These are phyloP conservation scores for Podarcis raffonei DNA, from an alignment of 2,113 vertebrate genomes.

Conservation along the genomic window DNA sequence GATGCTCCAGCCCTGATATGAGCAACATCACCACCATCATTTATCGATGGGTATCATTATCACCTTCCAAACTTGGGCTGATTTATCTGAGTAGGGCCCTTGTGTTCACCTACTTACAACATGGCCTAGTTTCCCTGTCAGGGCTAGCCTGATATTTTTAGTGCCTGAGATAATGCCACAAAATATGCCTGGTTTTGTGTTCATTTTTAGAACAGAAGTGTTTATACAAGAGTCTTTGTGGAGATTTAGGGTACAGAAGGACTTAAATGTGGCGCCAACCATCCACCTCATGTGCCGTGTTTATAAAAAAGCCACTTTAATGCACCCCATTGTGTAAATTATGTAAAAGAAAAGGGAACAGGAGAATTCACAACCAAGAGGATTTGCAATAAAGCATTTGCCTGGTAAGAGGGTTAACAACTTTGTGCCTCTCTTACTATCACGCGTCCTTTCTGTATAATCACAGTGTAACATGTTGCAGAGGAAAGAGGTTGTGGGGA, in stretches of 20 bases:
- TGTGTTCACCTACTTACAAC: slow-evolving; percentile 47
- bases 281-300: slow-evolving; percentile 61
- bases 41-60: too few relatives aligned
- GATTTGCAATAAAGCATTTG: slow-evolving; percentile 78
- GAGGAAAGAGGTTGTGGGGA: background rate
- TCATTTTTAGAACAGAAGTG: slow-evolving; percentile 70
- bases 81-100: slow-evolving; percentile 12
- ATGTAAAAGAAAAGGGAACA: slow-evolving; percentile 68
- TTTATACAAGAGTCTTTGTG: slow-evolving; percentile 74
- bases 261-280: slow-evolving; percentile 56
- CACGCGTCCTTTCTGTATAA: slow-evolving; percentile 26
- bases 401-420: slow-evolving; percentile 81
- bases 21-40: too few relatives aligned
- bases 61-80: slow-evolving; percentile 9
- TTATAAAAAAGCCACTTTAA: slow-evolving; percentile 75
- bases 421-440: slow-evolving; percentile 52
- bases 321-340: slow-evolving; percentile 68
- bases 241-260: slow-evolving; percentile 70
- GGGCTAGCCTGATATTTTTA: slow-evolving; percentile 47
- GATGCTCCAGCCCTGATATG: too few relatives aligned
- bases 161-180: slow-evolving; percentile 53
- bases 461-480: slow-evolving; percentile 7
- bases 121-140: slow-evolving; percentile 46
- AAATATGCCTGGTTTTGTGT: slow-evolving; percentile 58
- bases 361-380: slow-evolving; percentile 67